Conservation (phyloP, 2,888 invertebrate genomes). For the Chorisops tibialis region DNA sequence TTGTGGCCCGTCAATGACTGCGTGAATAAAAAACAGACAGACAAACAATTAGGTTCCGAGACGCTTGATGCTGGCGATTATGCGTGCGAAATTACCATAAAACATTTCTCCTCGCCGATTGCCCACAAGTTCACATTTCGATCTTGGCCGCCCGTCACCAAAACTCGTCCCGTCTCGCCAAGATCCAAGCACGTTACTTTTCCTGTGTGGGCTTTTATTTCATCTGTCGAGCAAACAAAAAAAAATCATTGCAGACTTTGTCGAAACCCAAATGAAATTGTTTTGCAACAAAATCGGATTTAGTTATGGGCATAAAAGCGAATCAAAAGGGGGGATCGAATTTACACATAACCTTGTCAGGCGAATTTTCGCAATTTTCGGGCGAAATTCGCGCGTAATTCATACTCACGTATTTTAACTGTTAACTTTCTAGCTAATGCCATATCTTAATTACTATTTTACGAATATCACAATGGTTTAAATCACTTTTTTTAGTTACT, state of each 20-base stretch:
- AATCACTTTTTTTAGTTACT: constrained; percentile 33
- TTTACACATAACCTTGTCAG: constrained; percentile 33
- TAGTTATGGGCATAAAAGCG: constrained; percentile 12
- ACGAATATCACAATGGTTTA: constrained; percentile 32
- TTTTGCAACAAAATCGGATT: constrained; percentile 8
- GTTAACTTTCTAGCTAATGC: constrained; percentile 51
- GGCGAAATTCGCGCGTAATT: neutral
- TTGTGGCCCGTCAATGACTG: constrained; percentile 91
- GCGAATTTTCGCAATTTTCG: neutral
- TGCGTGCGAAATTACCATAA: constrained; percentile 66
- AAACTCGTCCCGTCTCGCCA: constrained; percentile 51
- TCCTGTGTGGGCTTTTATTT: constrained; percentile 51
- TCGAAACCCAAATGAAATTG: constrained; percentile 6
- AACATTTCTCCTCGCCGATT: constrained; percentile 89
- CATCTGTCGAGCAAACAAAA: constrained; percentile 42
- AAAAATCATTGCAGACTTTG: constrained; percentile 8
- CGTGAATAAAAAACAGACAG: neutral
- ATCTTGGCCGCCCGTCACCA: constrained; percentile 81
- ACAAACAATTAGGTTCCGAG: neutral
- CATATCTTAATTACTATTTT: constrained; percentile 41
- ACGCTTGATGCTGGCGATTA: neutral
- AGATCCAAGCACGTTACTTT: constrained; percentile 51
- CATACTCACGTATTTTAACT: constrained; percentile 52
- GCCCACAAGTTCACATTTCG: constrained; percentile 97
- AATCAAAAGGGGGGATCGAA: constrained; percentile 13